Base-by-base conservation (phyloP, 2,113 vertebrate genomes). In the Chlorocebus sabaeus region DNA sequence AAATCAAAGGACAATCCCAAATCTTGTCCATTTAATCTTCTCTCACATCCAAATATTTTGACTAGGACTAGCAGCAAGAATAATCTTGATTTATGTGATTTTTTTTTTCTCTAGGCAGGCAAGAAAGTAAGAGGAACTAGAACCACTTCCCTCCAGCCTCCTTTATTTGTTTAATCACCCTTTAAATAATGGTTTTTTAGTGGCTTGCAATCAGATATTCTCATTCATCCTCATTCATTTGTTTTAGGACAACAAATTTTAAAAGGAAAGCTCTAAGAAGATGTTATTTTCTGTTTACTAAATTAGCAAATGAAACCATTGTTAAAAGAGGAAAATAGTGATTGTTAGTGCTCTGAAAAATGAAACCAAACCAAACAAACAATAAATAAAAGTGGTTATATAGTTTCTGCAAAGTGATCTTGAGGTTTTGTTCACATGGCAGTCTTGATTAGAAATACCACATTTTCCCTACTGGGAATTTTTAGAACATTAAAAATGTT, bases 21-120 rank as follows among this genome's bases (percentile, higher is more conserved):
- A 88, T 95, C 79, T 82, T 96, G 85, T 93, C 80, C 90, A 93
- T 98, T 93, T 94, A 96, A 96, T 96, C 87, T 97, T 98, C 83
- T 93, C 48, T 48, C 14, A 95, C 55, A 85, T 96, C 94, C 88
- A 97, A 96, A 96, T 98, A 89, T 98, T 98, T 97, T 98, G 98
- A 97, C 88, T 93, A 57, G 88, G 78, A 89, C 89, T 92, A 94
- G 80, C 78, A 97, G 52, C 88, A 82, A 97, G 90, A 95, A 97
- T 94, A 96, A 95, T 92, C 94, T 97, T 96, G 92, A 96, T 97
- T 96, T 96, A 94, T 96, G 80, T 93, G 94, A 81, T 64, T 61
- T 64, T 64, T 64, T 64, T 64, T 11, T 48, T 43, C 43, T 86
- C 13, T n/a, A 90, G 76, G 72, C 80, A 95, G 83, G 30, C 86